Conservation (phyloP, 2,888 invertebrate genomes). For the Leucoma salicis region DNA sequence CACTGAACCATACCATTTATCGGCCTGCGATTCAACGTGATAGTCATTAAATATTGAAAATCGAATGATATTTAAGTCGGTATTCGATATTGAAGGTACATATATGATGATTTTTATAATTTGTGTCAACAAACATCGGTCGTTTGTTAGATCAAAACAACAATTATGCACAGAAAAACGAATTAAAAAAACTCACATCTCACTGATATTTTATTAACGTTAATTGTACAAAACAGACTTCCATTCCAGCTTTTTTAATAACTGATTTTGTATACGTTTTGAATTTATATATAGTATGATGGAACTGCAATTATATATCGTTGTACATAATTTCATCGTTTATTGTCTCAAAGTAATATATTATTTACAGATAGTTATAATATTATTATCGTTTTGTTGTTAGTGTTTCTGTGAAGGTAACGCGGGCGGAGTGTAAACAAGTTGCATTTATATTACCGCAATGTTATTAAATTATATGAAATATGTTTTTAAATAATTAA, state of each 20-base stretch:
- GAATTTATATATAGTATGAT: slow-evolving; percentile 20
- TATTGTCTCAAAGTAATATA: slow-evolving; percentile 40
- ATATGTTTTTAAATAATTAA: slow-evolving; percentile 67
- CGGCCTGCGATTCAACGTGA: too few relatives aligned
- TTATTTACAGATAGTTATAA: slow-evolving; percentile 27
- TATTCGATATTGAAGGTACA: too few relatives aligned
- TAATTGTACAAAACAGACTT: slow-evolving; percentile 31
- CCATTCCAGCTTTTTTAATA: slow-evolving; percentile 37
- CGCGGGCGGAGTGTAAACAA: slow-evolving; percentile 45
- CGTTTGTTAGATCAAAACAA: slow-evolving; percentile 24
- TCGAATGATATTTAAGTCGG: too few relatives aligned
- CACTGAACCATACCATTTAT: too few relatives aligned
- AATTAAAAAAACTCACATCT: not conserved
- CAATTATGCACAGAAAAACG: not conserved
- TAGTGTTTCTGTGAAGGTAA: slow-evolving; percentile 17
- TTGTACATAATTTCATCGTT: slow-evolving; percentile 34
- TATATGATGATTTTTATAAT: not conserved
- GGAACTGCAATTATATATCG: slow-evolving; percentile 24
- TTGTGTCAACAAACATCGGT: not conserved
- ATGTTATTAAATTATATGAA: slow-evolving; percentile 65
- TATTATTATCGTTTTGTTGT: slow-evolving; percentile 1
- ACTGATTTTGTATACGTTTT: slow-evolving; percentile 23
- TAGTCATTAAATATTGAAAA: too few relatives aligned
- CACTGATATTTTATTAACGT: slow-evolving; percentile 15
- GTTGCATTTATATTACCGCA: slow-evolving; percentile 74